phyloP scores from a whole-genome alignment of 2,888 invertebrate species.

The Apodemia mormo region DNA sequence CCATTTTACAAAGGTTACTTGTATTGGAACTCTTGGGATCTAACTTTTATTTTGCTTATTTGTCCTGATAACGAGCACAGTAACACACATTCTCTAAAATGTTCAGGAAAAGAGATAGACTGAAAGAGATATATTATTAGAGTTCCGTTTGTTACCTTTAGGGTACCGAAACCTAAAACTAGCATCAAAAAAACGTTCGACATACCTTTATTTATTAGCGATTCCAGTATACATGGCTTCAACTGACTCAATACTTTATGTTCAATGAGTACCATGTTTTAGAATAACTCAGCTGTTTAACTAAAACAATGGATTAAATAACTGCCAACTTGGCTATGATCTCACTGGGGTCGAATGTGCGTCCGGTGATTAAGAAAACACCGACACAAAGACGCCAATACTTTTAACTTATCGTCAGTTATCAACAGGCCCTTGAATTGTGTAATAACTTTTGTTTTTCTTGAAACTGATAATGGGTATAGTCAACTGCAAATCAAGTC shows the following conservation, averaged over 20 bases:
- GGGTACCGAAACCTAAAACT: too few species aligned
- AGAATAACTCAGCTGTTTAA: neutral
- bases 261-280: neutral
- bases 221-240: neutral
- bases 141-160: too few species aligned
- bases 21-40: too few species aligned
- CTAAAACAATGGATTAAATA: constrained; percentile 52
- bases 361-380: neutral
- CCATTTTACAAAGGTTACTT: too few species aligned
- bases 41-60: too few species aligned
- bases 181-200: neutral
- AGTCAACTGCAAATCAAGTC: too few species aligned
- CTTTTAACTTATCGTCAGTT: constrained; percentile 11
- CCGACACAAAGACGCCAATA: constrained; percentile 7
- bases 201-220: neutral
- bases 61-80: too few species aligned
- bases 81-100: too few species aligned
- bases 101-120: too few species aligned
- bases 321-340: constrained; percentile 56
- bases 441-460: constrained; percentile 1
- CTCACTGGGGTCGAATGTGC: constrained; percentile 47
- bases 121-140: too few species aligned
- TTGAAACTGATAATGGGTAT: neutral
- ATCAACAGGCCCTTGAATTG: neutral
- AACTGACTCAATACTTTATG: neutral